phyloP scores from a whole-genome alignment of 2,113 vertebrate species.

The Oryzias woworae region DNA sequence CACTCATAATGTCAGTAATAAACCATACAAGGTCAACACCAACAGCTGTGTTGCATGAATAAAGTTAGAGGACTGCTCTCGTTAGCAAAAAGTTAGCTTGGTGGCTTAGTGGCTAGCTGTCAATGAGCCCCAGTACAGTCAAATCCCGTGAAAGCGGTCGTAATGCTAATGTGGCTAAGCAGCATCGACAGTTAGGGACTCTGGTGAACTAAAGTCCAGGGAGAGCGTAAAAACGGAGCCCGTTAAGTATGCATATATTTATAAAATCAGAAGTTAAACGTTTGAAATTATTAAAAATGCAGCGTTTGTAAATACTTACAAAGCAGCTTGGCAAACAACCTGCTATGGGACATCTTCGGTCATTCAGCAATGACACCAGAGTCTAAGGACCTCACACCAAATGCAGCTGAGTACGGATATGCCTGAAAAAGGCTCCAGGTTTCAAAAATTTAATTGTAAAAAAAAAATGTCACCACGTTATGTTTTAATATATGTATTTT shows the following conservation, averaged over 20 bases:
- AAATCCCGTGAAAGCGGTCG: background rate
- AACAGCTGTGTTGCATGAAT: too few species aligned
- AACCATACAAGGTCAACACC: background rate
- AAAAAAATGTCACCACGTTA: rapidly evolving
- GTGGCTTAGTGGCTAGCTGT: background rate
- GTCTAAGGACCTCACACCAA: constrained; percentile 50
- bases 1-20: too few species aligned
- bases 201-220: too few species aligned
- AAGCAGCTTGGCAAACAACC: constrained; percentile 78
- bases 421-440: background rate
- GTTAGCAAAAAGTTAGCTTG: background rate
- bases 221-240: too few species aligned
- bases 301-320: constrained; percentile 70
- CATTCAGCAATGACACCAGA: constrained; percentile 82
- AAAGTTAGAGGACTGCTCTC: background rate
- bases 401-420: constrained; percentile 44
- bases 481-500: background rate
- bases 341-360: constrained; percentile 82
- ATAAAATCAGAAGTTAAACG: background rate
- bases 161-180: constrained; percentile 33
- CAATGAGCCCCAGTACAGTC: background rate
- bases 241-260: rapidly evolving
- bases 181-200: constrained; percentile 11
- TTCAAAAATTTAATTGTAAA: background rate
- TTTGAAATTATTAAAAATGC: background rate